Conservation (phyloP, 53 echinoderm and acorn worm species). For the Temnopleurus reevesii region DNA sequence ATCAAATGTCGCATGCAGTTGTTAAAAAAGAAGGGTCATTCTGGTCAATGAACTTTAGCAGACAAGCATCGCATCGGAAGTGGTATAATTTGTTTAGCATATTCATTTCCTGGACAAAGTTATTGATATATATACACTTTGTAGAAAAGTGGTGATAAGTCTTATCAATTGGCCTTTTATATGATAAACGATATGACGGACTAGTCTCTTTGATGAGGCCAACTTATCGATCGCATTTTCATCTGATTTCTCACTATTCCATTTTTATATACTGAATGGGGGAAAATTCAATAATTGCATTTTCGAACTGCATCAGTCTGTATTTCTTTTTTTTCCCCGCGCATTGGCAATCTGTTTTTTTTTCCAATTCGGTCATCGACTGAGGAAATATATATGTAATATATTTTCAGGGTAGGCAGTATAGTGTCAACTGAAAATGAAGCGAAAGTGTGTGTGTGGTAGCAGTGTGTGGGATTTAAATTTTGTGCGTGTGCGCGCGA, state of each 20-base stretch:
- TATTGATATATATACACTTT: too few relatives aligned
- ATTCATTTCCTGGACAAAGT: too few relatives aligned
- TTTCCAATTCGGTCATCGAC: not conserved
- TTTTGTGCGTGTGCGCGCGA: not conserved
- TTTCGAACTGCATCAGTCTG: not conserved
- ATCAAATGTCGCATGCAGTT: too few relatives aligned
- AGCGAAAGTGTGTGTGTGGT: not conserved
- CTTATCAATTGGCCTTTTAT: constrained; percentile 17
- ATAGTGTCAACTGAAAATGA: not conserved
- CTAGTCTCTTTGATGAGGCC: not conserved
- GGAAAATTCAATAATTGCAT: constrained; percentile 16
- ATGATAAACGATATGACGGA: not conserved
- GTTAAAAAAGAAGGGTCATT: too few relatives aligned
- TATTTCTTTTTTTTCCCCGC: not conserved
- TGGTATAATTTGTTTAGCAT: too few relatives aligned
- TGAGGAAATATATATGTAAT: not conserved
- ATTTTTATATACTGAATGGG: not conserved
- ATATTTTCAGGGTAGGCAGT: not conserved
- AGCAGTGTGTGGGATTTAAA: not conserved
- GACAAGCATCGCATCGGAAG: too few relatives aligned
- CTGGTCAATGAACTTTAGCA: too few relatives aligned
- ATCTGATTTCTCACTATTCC: not conserved
- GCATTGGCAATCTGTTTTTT: constrained; percentile 20
- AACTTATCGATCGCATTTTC: not conserved
- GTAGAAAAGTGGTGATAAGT: not conserved